These are phyloP conservation scores for Dallia pectoralis DNA, from an alignment of 2,797 vertebrate species.

Conservation along the genomic window DNA sequence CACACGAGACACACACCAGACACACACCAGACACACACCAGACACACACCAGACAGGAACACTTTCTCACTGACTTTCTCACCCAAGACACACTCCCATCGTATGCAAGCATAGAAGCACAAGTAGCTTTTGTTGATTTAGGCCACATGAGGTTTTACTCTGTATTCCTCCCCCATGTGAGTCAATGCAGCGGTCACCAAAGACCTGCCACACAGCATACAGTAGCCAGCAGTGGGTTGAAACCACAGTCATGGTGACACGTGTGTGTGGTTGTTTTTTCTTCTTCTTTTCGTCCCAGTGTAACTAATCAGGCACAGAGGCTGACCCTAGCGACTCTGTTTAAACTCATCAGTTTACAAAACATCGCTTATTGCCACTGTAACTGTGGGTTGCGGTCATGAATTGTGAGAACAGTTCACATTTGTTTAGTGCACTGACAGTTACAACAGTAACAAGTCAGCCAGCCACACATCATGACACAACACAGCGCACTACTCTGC, in stretches of 20 bases:
- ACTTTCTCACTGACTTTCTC: background rate
- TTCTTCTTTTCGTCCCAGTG: background rate
- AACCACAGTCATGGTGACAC: background rate
- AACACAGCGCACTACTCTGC: background rate
- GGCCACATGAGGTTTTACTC: background rate
- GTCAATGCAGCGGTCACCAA: background rate
- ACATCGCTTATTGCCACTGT: background rate
- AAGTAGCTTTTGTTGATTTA: background rate
- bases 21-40: background rate
- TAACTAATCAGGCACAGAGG: background rate
- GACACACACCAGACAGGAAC: background rate
- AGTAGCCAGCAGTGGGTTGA: background rate
- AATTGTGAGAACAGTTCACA: background rate
- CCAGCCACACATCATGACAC: too few species aligned
- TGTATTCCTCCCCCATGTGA: background rate
- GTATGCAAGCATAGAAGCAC: background rate
- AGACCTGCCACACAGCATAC: constrained; percentile 15
- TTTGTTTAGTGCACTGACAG: background rate
- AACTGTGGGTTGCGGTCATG: background rate
- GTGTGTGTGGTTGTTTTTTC: background rate
- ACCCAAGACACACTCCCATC: constrained; percentile 2
- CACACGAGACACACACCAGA: too few species aligned
- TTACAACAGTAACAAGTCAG: background rate
- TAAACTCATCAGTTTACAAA: background rate
- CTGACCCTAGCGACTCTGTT: too few species aligned